Conservation (phyloP, 37 sponge, comb jelly and placozoan species). For the Diacarnus erythraeanus region DNA sequence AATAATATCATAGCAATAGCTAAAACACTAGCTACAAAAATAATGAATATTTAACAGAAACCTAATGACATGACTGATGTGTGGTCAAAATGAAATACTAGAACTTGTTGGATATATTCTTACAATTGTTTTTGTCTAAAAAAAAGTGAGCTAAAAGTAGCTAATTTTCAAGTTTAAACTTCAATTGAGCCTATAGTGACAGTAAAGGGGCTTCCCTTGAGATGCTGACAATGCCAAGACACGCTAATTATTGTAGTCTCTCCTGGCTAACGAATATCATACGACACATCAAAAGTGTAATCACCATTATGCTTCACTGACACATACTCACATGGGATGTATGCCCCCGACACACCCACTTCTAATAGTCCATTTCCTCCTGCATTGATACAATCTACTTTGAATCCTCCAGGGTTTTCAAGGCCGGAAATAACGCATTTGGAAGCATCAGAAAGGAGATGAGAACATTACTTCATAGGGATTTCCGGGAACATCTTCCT, state of each 20-base stretch:
- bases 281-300: slow-evolving; percentile 71
- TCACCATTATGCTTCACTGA: slow-evolving; percentile 83
- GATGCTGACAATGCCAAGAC: slow-evolving; percentile 86
- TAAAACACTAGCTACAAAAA: too few species aligned
- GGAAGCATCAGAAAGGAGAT: slow-evolving; percentile 66
- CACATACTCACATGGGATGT: slow-evolving; percentile 72
- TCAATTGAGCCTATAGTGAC: slow-evolving; percentile 52
- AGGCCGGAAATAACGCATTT: slow-evolving; percentile 56
- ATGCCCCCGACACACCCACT: slow-evolving; percentile 71
- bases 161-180: too few species aligned
- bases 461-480: slow-evolving; percentile 76
- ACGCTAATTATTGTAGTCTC: slow-evolving; percentile 74
- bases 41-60: too few species aligned
- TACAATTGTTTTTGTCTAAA: too few species aligned
- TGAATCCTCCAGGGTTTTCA: slow-evolving; percentile 31
- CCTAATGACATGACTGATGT: too few species aligned
- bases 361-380: slow-evolving; percentile 81
- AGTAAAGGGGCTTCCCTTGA: slow-evolving; percentile 85
- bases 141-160: too few species aligned
- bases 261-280: slow-evolving; percentile 65
- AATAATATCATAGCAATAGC: too few species aligned
- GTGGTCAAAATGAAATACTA: too few species aligned
- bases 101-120: too few species aligned
- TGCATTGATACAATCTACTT: slow-evolving; percentile 68
- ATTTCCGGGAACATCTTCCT: slow-evolving; percentile 64